A percentile compares a stretch with the other conserved stretches of the same genome.
Conservation (phyloP, 2,113 vertebrate species). For the Zosterops borbonicus region DNA sequence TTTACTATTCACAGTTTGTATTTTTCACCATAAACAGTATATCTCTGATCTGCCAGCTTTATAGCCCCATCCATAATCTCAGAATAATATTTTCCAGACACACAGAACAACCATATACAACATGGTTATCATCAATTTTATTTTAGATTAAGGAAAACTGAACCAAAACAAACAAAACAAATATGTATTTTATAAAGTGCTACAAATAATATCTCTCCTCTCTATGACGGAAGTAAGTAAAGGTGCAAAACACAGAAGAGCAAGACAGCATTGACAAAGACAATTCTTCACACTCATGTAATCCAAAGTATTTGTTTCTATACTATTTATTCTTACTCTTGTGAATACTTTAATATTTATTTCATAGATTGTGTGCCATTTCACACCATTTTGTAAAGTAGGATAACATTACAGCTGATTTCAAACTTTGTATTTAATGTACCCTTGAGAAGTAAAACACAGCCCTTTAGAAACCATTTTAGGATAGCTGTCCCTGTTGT, state of each 20-base stretch:
- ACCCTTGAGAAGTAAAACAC: neutral
- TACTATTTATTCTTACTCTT: neutral
- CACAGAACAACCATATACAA: neutral
- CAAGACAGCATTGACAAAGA: neutral
- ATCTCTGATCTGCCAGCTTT: conserved; percentile 30
- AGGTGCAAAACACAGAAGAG: neutral
- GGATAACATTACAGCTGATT: neutral
- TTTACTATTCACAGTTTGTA: conserved; percentile 17
- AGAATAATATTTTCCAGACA: conserved; percentile 51
- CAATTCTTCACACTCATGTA: neutral
- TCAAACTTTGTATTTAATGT: neutral
- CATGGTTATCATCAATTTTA: conserved; percentile 25
- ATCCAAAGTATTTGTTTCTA: neutral
- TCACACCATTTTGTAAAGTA: neutral
- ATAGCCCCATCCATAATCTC: neutral
- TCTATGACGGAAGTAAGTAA: neutral
- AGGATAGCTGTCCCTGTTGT: neutral
- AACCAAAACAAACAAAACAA: conserved; percentile 9
- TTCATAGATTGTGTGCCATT: neutral
- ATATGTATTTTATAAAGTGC: neutral
- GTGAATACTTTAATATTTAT: neutral
- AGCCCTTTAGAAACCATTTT: neutral
- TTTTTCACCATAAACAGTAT: conserved; percentile 40
- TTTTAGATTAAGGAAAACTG: conserved; percentile 23
- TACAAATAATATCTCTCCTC: neutral